Base-by-base conservation (phyloP, 2,797 vertebrate species). In the Mionectes olivaceus region DNA sequence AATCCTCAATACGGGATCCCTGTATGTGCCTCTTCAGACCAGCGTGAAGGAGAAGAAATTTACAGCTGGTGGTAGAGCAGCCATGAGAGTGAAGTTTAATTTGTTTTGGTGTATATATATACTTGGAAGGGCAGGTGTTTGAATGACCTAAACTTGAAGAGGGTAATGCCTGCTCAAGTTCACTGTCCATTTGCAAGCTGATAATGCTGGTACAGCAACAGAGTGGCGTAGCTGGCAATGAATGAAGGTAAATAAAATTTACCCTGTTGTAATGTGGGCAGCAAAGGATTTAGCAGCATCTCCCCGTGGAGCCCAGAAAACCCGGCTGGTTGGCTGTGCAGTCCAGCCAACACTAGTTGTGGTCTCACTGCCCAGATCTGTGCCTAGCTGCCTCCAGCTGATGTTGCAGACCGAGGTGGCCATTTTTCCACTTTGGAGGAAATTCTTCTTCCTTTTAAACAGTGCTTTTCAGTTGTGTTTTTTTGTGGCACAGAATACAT, bases 341-440 rank as follows among this genome's bases (percentile, higher is more conserved):
- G 19, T 59, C 49, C 80, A 23, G 22, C 56, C 2, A 3, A 6
- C 4, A 27, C 14, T 1, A 1, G 22, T 1, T 7, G 22, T 18
- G 3, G 14, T 37, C 76, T 56, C 3, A 4, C 57, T 50, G 69
- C 49, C 68, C 87, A 19, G 43, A 21, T 76, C 71, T 53, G 32
- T 3, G 7, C 44, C 33, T 65, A 55, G 73, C 56, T 2, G 1
- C 30, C 67, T 47, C 69, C 52, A 59, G 35, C 9, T 50, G 43
- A 91, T 65, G 63, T 68, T 70, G 49, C 50, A 12, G 47, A 33
- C 9, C 0, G 0, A 11, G 1, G 4, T 4, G 18, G 43, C 33
- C 30, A 10, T 50, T 81, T 87, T 71, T 25, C 21, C 21, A 17
- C 49, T 91, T 56, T 5, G n/a, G 35, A 56, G 56, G 64, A 67